Evolutionary conservation across 1,140 invertebrate genomes (phyloP).

Genomic region (Conopomorpha cramerella): DNA sequence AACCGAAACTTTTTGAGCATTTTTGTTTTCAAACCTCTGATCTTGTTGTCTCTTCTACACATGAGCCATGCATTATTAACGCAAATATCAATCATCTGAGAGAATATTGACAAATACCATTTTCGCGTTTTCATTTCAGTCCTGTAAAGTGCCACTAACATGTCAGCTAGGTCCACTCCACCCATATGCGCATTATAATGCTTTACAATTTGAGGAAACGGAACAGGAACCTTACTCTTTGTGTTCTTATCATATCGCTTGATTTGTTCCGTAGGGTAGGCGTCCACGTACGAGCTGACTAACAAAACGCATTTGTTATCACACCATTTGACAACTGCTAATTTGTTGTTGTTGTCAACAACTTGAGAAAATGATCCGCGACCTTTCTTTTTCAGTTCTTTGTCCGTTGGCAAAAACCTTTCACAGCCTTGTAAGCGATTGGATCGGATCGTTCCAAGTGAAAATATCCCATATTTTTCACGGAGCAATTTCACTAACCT

Average conservation of each 20-base stretch:
- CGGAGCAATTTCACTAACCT: slow-evolving; percentile 9
- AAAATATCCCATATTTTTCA: slow-evolving; percentile 14
- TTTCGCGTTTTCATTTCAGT: slow-evolving; percentile 12
- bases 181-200: slow-evolving; percentile 41
- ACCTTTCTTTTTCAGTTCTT: slow-evolving; percentile 20
- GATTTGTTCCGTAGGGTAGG: slow-evolving; percentile 16
- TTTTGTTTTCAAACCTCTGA: neutral
- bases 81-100: slow-evolving; percentile 15
- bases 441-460: slow-evolving; percentile 13
- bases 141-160: slow-evolving; percentile 13
- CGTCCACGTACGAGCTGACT: slow-evolving; percentile 21
- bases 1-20: neutral
- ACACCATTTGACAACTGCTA: slow-evolving; percentile 27
- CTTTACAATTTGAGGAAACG: slow-evolving; percentile 30
- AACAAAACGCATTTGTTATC: slow-evolving; percentile 39
- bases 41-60: slow-evolving; percentile 5
- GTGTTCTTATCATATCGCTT: slow-evolving; percentile 21
- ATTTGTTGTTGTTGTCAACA: slow-evolving; percentile 9
- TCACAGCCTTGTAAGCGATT: slow-evolving; percentile 14
- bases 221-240: slow-evolving; percentile 20
- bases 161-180: slow-evolving; percentile 22
- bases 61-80: slow-evolving; percentile 16
- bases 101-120: slow-evolving; percentile 18
- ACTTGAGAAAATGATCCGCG: slow-evolving; percentile 6
- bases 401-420: slow-evolving; percentile 13